These are phyloP conservation scores for Castor canadensis DNA, from an alignment of 2,113 vertebrate genomes.

Conservation along the genomic window DNA sequence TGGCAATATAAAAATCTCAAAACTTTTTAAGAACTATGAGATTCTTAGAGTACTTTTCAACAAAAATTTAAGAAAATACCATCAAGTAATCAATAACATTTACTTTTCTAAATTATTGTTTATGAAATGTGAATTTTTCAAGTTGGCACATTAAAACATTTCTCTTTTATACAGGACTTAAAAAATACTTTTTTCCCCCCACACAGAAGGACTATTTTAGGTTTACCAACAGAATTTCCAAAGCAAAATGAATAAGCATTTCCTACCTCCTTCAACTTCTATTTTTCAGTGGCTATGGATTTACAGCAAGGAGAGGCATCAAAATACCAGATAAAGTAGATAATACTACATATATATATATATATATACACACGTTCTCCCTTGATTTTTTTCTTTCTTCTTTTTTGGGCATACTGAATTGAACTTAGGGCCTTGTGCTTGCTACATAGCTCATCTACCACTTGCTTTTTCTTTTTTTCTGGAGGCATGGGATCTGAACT, in stretches of 20 bases:
- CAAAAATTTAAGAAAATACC: not conserved
- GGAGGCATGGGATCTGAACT: no score
- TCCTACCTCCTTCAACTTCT: not conserved
- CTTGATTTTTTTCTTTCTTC: no score
- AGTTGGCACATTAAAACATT: not conserved
- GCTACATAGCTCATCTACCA: no score
- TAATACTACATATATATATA: not conserved
- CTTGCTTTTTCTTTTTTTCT: no score
- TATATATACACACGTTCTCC: no score
- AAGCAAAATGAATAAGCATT: constrained; percentile 12
- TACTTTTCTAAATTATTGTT: constrained; percentile 22
- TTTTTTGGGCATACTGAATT: no score
- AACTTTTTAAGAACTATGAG: not conserved
- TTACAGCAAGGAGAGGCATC: not conserved
- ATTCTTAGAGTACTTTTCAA: not conserved
- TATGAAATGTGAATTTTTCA: constrained; percentile 27
- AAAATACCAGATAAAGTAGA: not conserved
- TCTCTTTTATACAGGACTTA: not conserved
- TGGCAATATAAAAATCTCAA: not conserved
- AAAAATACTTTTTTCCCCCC: no score
- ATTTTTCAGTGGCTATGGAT: not conserved
- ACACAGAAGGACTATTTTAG: constrained; percentile 16
- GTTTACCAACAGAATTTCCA: constrained; percentile 21
- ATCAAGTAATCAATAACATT: not conserved
- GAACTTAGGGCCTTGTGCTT: no score